Evolutionary conservation across 2,888 invertebrate genomes (phyloP).

Genomic region (Macrophya annulata): DNA sequence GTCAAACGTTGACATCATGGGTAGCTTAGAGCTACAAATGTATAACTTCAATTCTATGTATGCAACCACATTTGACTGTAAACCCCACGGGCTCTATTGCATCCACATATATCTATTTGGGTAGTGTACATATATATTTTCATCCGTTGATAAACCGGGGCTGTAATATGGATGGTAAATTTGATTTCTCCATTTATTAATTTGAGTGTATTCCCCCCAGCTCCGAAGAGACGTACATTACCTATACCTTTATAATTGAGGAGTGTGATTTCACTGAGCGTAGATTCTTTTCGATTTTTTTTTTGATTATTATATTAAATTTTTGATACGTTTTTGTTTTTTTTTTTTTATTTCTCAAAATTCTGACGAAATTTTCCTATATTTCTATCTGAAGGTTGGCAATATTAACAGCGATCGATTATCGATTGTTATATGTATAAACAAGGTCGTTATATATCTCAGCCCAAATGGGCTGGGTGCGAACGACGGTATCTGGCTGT

Average conservation of each 20-base stretch:
- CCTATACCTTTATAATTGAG: not conserved
- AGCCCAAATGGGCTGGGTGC: not conserved
- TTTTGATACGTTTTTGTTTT: too few relatives aligned
- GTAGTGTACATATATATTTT: not conserved
- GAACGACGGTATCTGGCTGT: constrained; percentile 34
- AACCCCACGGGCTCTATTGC: constrained; percentile 27
- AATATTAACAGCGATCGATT: not conserved
- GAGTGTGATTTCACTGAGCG: not conserved
- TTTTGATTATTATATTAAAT: not conserved
- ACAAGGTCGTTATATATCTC: constrained; percentile 7
- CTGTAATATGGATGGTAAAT: constrained; percentile 54
- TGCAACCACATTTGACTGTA: not conserved
- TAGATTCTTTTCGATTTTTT: not conserved
- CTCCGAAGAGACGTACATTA: not conserved
- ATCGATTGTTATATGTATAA: constrained; percentile 11
- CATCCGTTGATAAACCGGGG: not conserved
- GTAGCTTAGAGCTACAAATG: constrained; percentile 39
- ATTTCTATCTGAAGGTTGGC: not conserved
- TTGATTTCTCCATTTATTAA: constrained; percentile 77
- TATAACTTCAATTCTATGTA: constrained; percentile 53
- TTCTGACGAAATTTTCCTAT: not conserved
- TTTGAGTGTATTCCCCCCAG: constrained; percentile 74
- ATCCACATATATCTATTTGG: not conserved
- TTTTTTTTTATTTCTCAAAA: not conserved
- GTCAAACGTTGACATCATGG: not conserved